Conservation (phyloP, 2,113 vertebrate genomes). For the Pollachius pollachius region DNA sequence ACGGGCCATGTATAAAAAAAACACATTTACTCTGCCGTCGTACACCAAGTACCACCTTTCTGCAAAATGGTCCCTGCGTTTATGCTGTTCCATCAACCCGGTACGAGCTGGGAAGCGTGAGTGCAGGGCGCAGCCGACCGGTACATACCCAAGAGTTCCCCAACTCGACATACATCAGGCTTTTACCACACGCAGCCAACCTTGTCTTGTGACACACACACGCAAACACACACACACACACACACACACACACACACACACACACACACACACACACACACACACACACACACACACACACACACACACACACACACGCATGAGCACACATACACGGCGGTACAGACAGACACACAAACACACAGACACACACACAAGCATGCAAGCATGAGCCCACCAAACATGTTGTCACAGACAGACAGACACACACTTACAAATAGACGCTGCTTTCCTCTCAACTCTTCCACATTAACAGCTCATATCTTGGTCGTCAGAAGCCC, state of each 20-base stretch:
- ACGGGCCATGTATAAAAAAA: no score
- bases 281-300: neutral
- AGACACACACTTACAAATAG: neutral
- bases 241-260: neutral
- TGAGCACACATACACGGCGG: neutral
- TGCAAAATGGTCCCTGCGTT: no score
- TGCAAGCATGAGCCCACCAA: conserved; percentile 6
- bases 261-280: conserved; percentile 1
- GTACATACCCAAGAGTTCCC: no score
- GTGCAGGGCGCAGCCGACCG: no score
- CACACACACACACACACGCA: neutral
- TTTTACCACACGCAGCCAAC: neutral
- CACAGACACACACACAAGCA: neutral
- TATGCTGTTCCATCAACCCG: no score
- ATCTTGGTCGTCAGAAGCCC: neutral
- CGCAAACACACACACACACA: neutral
- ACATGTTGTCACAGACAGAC: no score
- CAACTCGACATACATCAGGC: no score
- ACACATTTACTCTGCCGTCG: no score
- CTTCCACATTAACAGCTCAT: neutral
- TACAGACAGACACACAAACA: conserved; percentile 2
- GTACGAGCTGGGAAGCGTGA: no score
- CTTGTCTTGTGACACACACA: conserved; percentile 24
- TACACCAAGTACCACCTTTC: no score
- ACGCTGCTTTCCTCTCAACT: no score